Conservation (phyloP, 2,888 invertebrate species). For the Drosophila meridionalis region DNA sequence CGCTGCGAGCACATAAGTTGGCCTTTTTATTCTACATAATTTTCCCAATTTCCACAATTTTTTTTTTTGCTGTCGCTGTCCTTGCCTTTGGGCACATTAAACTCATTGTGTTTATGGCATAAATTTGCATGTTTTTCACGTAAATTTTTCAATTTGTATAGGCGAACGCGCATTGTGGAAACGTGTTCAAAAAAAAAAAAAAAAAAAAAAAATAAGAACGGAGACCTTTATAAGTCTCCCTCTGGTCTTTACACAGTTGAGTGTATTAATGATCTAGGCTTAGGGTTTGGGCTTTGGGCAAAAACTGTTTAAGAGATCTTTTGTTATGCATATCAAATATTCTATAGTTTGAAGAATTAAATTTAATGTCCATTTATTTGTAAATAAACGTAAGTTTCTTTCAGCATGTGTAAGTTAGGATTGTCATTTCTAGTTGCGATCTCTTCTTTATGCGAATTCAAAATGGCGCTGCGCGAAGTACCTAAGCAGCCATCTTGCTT, state of each 20-base stretch:
- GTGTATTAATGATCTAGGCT: constrained; percentile 4
- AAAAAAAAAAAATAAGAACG: background rate
- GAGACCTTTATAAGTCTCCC: constrained; percentile 19
- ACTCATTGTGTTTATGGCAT: constrained; percentile 82
- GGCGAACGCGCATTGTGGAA: constrained; percentile 47
- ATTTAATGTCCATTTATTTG: background rate
- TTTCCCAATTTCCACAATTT: constrained; percentile 2
- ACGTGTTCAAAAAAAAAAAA: background rate
- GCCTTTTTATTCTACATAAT: constrained; percentile 22
- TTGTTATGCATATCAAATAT: background rate
- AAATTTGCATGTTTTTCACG: constrained; percentile 80
- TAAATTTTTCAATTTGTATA: constrained; percentile 81
- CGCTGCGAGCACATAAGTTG: constrained; percentile 63
- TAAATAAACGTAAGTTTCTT: background rate
- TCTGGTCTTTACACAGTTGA: background rate
- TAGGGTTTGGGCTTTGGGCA: background rate
- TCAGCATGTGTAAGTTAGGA: no score
- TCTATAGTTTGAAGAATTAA: background rate
- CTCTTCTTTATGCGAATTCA: no score
- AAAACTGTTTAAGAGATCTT: background rate
- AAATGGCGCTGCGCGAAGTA: no score
- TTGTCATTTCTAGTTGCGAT: no score
- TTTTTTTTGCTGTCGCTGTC: constrained; percentile 23
- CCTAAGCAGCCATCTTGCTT: no score
- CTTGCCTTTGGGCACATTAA: constrained; percentile 67